These are phyloP conservation scores for Archips xylosteana DNA, from an alignment of 2,888 invertebrate genomes.

Conservation along the genomic window DNA sequence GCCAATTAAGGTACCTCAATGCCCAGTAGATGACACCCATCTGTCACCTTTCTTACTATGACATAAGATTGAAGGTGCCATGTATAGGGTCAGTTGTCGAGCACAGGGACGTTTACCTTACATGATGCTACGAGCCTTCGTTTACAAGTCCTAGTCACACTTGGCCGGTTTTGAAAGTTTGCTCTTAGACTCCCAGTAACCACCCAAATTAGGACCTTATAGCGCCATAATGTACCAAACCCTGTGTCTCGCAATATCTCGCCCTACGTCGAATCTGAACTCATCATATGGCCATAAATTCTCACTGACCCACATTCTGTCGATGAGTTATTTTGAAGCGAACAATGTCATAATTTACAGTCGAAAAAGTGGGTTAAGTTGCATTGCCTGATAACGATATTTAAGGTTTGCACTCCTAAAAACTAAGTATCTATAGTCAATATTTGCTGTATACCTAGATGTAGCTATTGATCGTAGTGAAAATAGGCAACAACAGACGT, in stretches of 20 bases:
- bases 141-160: too few relatives aligned
- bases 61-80: too few relatives aligned
- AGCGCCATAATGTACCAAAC: background rate
- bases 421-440: conserved; percentile 43
- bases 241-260: background rate
- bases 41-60: too few relatives aligned
- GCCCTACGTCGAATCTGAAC: background rate
- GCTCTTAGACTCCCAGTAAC: background rate
- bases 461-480: conserved; percentile 13
- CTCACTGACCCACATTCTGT: conserved; percentile 28
- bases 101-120: too few relatives aligned
- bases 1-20: too few relatives aligned
- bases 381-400: conserved; percentile 55
- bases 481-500: conserved; percentile 2
- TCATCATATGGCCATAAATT: conserved; percentile 27
- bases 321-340: conserved; percentile 42
- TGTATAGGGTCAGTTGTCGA: too few relatives aligned
- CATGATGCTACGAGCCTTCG: too few relatives aligned
- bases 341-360: conserved; percentile 51
- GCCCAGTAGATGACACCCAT: too few relatives aligned
- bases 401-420: conserved; percentile 33
- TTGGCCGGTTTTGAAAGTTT: background rate
- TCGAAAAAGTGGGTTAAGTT: conserved; percentile 60
- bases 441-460: conserved; percentile 16
- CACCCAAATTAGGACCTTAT: background rate